Evolutionary conservation across 1,140 invertebrate species (phyloP).

Genomic region (Drosophila subobscura): DNA sequence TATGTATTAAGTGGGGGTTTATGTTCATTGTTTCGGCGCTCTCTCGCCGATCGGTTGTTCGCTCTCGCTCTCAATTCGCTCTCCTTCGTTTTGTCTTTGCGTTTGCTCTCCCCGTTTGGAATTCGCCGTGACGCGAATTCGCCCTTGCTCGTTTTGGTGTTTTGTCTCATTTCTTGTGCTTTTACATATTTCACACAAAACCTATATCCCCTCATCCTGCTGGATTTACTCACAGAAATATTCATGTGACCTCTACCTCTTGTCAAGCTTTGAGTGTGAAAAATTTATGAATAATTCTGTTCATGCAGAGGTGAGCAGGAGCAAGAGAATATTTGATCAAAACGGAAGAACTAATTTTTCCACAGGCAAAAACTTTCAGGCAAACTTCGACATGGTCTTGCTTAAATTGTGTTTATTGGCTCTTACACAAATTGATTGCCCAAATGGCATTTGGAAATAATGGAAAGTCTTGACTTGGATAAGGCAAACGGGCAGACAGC

Average conservation of each 20-base stretch:
- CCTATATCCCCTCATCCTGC: no score
- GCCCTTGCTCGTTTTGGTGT: no score
- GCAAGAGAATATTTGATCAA: conserved; percentile 22
- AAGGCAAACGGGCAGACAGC: not conserved
- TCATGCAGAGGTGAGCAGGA: not conserved
- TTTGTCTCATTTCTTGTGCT: no score
- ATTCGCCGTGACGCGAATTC: no score
- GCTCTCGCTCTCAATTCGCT: no score
- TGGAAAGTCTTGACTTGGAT: conserved; percentile 31
- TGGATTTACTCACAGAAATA: conserved; percentile 27
- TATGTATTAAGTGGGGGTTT: no score
- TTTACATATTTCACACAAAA: no score
- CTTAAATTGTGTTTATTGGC: conserved; percentile 52
- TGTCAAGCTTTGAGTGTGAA: conserved; percentile 26
- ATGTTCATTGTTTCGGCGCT: conserved; percentile 9
- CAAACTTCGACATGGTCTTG: conserved; percentile 17
- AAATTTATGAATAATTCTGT: conserved; percentile 35
- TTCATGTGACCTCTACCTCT: conserved; percentile 31
- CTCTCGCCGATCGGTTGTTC: not conserved
- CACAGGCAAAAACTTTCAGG: conserved; percentile 8
- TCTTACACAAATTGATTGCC: conserved; percentile 57
- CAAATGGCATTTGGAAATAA: conserved; percentile 48
- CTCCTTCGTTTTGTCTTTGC: no score
- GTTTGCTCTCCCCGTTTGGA: no score
- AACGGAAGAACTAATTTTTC: conserved; percentile 31